Conservation (phyloP, 2,113 vertebrate species). For the Osmerus mordax region DNA sequence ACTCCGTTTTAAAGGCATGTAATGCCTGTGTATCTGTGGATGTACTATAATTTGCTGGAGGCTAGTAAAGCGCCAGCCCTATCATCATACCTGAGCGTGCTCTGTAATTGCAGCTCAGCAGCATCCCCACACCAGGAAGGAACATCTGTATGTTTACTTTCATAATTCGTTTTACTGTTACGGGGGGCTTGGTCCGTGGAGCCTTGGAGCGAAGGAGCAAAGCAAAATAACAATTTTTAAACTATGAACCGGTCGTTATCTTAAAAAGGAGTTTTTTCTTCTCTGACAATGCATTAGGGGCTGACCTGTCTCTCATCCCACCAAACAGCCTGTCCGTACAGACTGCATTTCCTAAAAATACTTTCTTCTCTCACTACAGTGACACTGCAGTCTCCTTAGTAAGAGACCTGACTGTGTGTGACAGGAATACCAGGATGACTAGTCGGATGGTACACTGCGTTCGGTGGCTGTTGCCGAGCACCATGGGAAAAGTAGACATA, state of each 20-base stretch:
- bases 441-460: background rate
- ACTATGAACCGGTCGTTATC: slow-evolving; percentile 53
- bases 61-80: slow-evolving; percentile 49
- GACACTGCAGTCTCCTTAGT: background rate
- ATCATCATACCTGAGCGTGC: slow-evolving; percentile 61
- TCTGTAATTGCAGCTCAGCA: slow-evolving; percentile 64
- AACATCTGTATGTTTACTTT: slow-evolving; percentile 71
- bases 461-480: slow-evolving; percentile 6
- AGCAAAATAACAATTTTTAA: slow-evolving; percentile 39
- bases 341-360: background rate
- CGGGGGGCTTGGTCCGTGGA: slow-evolving; percentile 36
- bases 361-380: background rate
- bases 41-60: slow-evolving; percentile 60
- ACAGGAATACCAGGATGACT: background rate
- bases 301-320: background rate
- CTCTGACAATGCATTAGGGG: slow-evolving; percentile 19
- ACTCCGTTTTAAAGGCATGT: slow-evolving; percentile 33
- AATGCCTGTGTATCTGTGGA: slow-evolving; percentile 35
- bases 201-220: slow-evolving; percentile 15
- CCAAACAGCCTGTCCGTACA: background rate
- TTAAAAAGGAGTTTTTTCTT: slow-evolving; percentile 25
- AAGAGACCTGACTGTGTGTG: background rate
- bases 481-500: slow-evolving; percentile 4
- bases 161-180: slow-evolving; percentile 56
- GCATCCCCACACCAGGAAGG: slow-evolving; percentile 56